phyloP scores from a whole-genome alignment of 2,888 invertebrate genomes.

The Caenorhabditis sp. region DNA sequence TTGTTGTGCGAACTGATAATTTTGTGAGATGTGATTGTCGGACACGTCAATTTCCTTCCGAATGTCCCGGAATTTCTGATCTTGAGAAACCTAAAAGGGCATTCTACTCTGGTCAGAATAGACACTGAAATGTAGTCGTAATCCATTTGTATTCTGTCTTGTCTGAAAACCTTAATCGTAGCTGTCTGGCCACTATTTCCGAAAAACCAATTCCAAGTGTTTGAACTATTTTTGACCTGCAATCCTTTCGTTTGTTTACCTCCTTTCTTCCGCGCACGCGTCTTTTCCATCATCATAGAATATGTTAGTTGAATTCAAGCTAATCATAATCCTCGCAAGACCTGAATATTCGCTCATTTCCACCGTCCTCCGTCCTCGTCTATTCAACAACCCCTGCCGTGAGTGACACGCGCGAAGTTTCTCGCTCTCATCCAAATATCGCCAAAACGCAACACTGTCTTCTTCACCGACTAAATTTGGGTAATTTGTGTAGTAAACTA shows the following conservation, averaged over 20 bases:
- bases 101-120: too few species aligned
- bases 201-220: too few species aligned
- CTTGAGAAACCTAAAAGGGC: too few species aligned
- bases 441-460: slow-evolving; percentile 12
- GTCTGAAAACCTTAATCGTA: background rate
- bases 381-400: slow-evolving; percentile 23
- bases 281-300: slow-evolving; percentile 25
- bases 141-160: background rate
- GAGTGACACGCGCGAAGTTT: slow-evolving; percentile 26
- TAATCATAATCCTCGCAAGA: slow-evolving; percentile 54
- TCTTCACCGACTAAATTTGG: slow-evolving; percentile 37
- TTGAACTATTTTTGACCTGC: slow-evolving; percentile 16
- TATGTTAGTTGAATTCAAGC: slow-evolving; percentile 56
- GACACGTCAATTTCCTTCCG: too few species aligned
- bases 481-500: slow-evolving; percentile 35
- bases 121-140: background rate
- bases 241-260: slow-evolving; percentile 22
- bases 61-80: too few species aligned
- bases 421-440: slow-evolving; percentile 11
- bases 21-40: too few species aligned
- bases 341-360: slow-evolving; percentile 52
- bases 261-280: slow-evolving; percentile 7
- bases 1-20: background rate
- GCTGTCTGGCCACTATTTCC: too few species aligned
- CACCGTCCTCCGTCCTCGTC: slow-evolving; percentile 30